Percentiles rank a stretch among this genome's conserved stretches.
Evolutionary conservation across 2,888 invertebrate genomes (phyloP).

Genomic region (Erannis defoliaria): DNA sequence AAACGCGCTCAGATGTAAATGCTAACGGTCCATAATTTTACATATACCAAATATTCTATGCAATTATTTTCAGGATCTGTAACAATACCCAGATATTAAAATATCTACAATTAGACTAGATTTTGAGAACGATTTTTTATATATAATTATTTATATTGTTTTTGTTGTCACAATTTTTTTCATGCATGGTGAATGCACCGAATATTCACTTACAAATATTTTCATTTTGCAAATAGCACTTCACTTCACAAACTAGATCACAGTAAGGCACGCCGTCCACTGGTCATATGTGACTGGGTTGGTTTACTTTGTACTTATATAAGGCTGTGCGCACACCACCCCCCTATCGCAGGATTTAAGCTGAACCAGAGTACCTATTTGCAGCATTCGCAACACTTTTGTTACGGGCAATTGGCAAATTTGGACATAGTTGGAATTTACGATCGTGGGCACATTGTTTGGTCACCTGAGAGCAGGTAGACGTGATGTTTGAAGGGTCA

Average conservation of each 20-base stretch:
- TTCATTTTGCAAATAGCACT: slow-evolving; percentile 66
- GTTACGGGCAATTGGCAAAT: slow-evolving; percentile 45
- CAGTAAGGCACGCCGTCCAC: slow-evolving; percentile 53
- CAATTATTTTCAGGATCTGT: too few relatives aligned
- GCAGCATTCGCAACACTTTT: slow-evolving; percentile 48
- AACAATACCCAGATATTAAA: too few relatives aligned
- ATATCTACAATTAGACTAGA: too few relatives aligned
- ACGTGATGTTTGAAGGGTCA: slow-evolving; percentile 24
- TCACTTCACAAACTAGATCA: slow-evolving; percentile 52
- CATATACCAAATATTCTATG: not conserved
- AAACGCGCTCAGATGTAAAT: too few relatives aligned
- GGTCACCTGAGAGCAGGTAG: slow-evolving; percentile 38
- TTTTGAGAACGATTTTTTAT: not conserved
- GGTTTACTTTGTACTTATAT: slow-evolving; percentile 64
- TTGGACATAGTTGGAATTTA: slow-evolving; percentile 44
- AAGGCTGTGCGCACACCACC: slow-evolving; percentile 59
- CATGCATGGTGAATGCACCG: slow-evolving; percentile 35
- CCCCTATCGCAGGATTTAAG: slow-evolving; percentile 59
- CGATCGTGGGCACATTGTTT: slow-evolving; percentile 39
- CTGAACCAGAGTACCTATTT: slow-evolving; percentile 26
- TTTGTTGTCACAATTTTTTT: not conserved
- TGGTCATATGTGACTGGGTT: slow-evolving; percentile 63
- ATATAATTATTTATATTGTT: too few relatives aligned
- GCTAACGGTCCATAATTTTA: too few relatives aligned
- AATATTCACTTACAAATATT: slow-evolving; percentile 72